A percentile compares a stretch with the other conserved stretches of the same genome.
These are phyloP conservation scores for Cyrtodaria siliqua DNA, from an alignment of 2,888 invertebrate species.

Conservation along the genomic window DNA sequence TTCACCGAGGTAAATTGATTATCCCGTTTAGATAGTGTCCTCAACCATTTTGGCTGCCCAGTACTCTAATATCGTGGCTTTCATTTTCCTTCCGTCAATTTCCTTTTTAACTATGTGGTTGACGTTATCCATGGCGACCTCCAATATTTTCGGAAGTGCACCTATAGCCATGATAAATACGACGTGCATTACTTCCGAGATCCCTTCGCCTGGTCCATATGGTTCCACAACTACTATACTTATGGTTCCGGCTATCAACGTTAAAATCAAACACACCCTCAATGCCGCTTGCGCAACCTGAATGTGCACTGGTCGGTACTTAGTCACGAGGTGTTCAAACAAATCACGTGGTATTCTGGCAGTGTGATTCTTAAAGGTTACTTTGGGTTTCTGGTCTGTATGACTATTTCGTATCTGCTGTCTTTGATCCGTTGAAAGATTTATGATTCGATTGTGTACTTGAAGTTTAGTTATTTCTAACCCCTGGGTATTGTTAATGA, in stretches of 20 bases:
- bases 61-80: slow-evolving; percentile 1
- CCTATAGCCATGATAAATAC: slow-evolving; percentile 47
- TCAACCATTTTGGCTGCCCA: too few relatives aligned
- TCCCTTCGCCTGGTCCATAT: slow-evolving; percentile 9
- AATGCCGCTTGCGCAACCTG: slow-evolving; percentile 26
- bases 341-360: slow-evolving; percentile 28
- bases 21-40: too few relatives aligned
- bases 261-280: slow-evolving; percentile 14
- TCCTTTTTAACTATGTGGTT: slow-evolving; percentile 35
- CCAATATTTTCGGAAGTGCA: slow-evolving; percentile 37
- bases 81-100: slow-evolving; percentile 22
- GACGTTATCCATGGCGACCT: slow-evolving; percentile 32
- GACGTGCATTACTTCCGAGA: slow-evolving; percentile 53
- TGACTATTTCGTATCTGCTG: not conserved
- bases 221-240: slow-evolving; percentile 10
- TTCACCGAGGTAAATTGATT: too few relatives aligned
- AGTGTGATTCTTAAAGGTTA: slow-evolving; percentile 16
- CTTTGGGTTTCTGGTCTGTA: not conserved
- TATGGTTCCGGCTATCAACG: slow-evolving; percentile 8
- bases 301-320: slow-evolving; percentile 32
- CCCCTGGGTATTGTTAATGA: slow-evolving; percentile 2
- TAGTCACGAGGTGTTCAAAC: slow-evolving; percentile 22
- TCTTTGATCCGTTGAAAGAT: slow-evolving; percentile 15
- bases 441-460: slow-evolving; percentile 7
- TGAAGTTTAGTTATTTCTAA: slow-evolving; percentile 21